Evolutionary conservation across 2,797 vertebrate species (phyloP).

Genomic region (Pampus argenteus): DNA sequence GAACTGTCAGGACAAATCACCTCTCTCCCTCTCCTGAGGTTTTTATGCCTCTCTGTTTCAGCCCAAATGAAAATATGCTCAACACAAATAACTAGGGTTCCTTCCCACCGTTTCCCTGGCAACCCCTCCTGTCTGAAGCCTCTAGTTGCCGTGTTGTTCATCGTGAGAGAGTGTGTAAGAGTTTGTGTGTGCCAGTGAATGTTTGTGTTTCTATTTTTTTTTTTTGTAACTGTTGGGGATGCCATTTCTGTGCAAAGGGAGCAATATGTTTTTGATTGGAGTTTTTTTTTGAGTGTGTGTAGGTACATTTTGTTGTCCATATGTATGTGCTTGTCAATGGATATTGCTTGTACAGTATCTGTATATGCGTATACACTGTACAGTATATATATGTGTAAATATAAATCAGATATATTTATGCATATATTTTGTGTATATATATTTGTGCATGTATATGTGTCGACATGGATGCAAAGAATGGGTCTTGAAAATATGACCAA

Average conservation of each 20-base stretch:
- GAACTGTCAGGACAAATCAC: conserved; percentile 81
- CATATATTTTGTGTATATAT: background rate
- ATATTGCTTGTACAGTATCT: conserved; percentile 5
- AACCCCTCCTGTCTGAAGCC: conserved; percentile 81
- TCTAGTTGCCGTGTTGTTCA: conserved; percentile 70
- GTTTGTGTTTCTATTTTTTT: conserved; percentile 29
- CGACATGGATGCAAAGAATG: background rate
- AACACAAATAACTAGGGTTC: conserved; percentile 84
- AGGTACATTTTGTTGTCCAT: background rate
- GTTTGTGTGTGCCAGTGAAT: conserved; percentile 52
- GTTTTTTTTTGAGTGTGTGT: conserved; percentile 22
- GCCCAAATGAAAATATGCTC: conserved; percentile 83
- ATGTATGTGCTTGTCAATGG: background rate
- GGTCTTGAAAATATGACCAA: background rate
- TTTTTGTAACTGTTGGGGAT: conserved; percentile 53
- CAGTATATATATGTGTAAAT: too few species aligned
- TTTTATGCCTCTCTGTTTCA: conserved; percentile 79
- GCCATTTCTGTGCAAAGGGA: conserved; percentile 55
- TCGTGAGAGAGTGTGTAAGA: conserved; percentile 58
- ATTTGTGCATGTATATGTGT: background rate
- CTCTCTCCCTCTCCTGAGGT: conserved; percentile 72
- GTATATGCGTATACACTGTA: background rate
- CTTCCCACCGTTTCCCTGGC: conserved; percentile 83
- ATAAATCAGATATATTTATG: too few species aligned
- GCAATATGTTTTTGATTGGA: conserved; percentile 59